Evolutionary conservation across 2,888 invertebrate genomes (phyloP).

Genomic region (Phorcus lineatus): DNA sequence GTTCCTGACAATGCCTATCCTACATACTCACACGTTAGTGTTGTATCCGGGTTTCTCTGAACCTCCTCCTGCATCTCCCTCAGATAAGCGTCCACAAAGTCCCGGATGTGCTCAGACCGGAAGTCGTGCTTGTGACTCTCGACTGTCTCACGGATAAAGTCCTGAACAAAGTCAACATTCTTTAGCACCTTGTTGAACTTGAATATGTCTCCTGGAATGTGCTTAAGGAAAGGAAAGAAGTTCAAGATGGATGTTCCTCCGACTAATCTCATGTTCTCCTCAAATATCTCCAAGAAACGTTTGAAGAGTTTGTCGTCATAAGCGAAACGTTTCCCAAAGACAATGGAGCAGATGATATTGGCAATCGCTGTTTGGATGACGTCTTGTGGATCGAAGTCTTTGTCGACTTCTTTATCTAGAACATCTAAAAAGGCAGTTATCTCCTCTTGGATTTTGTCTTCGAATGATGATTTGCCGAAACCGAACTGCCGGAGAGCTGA

Average conservation of each 20-base stretch:
- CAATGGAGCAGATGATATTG: slow-evolving; percentile 53
- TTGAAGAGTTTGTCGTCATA: slow-evolving; percentile 52
- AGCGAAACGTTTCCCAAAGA: slow-evolving; percentile 51
- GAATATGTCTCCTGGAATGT: slow-evolving; percentile 47
- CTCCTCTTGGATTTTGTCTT: slow-evolving; percentile 49
- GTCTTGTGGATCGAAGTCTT: slow-evolving; percentile 41
- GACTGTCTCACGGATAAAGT: slow-evolving; percentile 33
- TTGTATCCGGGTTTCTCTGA: slow-evolving; percentile 37
- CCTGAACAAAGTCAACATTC: slow-evolving; percentile 45
- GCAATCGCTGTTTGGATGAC: slow-evolving; percentile 46
- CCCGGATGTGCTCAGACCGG: slow-evolving; percentile 37
- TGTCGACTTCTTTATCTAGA: slow-evolving; percentile 35
- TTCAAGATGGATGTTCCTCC: slow-evolving; percentile 44
- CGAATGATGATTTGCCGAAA: slow-evolving; percentile 47
- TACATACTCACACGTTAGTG: slow-evolving; percentile 40
- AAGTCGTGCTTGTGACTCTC: slow-evolving; percentile 38
- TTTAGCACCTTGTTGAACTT: slow-evolving; percentile 35
- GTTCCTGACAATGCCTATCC: too few relatives aligned
- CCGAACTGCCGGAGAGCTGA: slow-evolving; percentile 46
- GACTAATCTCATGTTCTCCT: slow-evolving; percentile 43
- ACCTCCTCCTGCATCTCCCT: slow-evolving; percentile 43
- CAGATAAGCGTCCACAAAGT: slow-evolving; percentile 60
- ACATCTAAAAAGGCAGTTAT: slow-evolving; percentile 36
- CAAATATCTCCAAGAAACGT: slow-evolving; percentile 43
- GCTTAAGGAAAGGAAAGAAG: slow-evolving; percentile 43